Base-by-base conservation (phyloP, 2,888 invertebrate genomes). In the Nephrotoma appendiculata region DNA sequence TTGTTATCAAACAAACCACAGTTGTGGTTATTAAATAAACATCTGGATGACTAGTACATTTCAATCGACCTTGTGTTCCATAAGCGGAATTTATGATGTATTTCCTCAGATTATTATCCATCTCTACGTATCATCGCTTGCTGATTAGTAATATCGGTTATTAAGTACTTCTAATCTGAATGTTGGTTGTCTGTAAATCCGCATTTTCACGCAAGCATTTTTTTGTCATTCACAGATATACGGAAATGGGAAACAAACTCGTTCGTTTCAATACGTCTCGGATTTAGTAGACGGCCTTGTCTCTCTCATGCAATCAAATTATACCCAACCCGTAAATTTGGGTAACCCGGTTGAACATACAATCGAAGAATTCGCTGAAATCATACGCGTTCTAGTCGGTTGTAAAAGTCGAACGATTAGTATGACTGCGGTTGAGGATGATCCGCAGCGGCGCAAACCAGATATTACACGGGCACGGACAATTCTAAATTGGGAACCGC, bases 331-430 rank as follows among this genome's bases (percentile, higher is more conserved):
- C 6, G 95, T 99, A 2, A 99, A 99, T 92, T 92, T 99, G 88
- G 99, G 99, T 71, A 99, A 99, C 92, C 99, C 99, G 0, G 98
- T 98, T 83, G 99, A 99, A 92, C 97, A 98, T 91, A 97, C 98
- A 1, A 99, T 99, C 89, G 95, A 95, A 93, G 97, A 97, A 92
- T 98, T 98, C 91, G 98, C 97, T 1, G 92, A 94, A 87, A 96
- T 97, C 89, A 97, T 98, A 89, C 96, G 96, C 91, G 94, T 95
- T 89, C 92, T 97, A 89, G 95, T 96, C 90, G 98, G 98, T 12
- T 97, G 97, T 44, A 94, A 94, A 48, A 98, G 98, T 91, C 94
- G 95, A 89, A 95, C 99, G 87, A 93, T 95, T 31, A 95, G 96
- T 89, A 94, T 95, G 88, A 95, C 96, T 31, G 96, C 98, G 5